phyloP scores from a whole-genome alignment of 2,797 vertebrate species.

The Hozukius guyotensis region DNA sequence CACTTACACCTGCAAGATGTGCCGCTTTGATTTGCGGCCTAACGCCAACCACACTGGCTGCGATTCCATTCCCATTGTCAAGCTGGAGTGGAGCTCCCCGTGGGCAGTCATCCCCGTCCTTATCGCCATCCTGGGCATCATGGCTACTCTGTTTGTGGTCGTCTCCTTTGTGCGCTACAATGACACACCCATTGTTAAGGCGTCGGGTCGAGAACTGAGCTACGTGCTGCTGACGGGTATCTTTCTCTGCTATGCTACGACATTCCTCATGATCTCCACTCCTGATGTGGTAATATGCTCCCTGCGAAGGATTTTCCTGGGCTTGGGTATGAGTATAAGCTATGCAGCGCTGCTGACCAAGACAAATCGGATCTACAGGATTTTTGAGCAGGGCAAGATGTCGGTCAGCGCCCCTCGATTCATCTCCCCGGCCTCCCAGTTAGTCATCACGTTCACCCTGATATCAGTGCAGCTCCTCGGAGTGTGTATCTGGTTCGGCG shows the following conservation, averaged over 20 bases:
- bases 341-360: constrained; percentile 96
- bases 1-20: constrained; percentile 93
- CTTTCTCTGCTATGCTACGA: constrained; percentile 95
- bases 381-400: constrained; percentile 97
- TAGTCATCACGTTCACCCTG: constrained; percentile 95
- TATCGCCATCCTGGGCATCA: constrained; percentile 91
- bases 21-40: constrained; percentile 91
- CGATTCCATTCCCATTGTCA: constrained; percentile 92
- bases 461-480: constrained; percentile 95
- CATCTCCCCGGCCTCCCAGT: constrained; percentile 95
- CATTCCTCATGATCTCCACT: constrained; percentile 95
- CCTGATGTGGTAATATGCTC: constrained; percentile 92
- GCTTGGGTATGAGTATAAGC: constrained; percentile 96
- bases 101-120: constrained; percentile 95
- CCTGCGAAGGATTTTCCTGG: constrained; percentile 92
- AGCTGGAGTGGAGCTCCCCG: constrained; percentile 94
- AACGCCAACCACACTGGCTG: constrained; percentile 94
- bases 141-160: constrained; percentile 92
- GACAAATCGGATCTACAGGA: constrained; percentile 97
- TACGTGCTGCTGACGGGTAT: constrained; percentile 95
- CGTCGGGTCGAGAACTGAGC: constrained; percentile 94
- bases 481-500: constrained; percentile 95
- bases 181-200: constrained; percentile 95
- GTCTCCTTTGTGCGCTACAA: constrained; percentile 94
- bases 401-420: constrained; percentile 93